These are phyloP conservation scores for Limosa lapponica DNA, from an alignment of 2,797 vertebrate species.

Conservation along the genomic window DNA sequence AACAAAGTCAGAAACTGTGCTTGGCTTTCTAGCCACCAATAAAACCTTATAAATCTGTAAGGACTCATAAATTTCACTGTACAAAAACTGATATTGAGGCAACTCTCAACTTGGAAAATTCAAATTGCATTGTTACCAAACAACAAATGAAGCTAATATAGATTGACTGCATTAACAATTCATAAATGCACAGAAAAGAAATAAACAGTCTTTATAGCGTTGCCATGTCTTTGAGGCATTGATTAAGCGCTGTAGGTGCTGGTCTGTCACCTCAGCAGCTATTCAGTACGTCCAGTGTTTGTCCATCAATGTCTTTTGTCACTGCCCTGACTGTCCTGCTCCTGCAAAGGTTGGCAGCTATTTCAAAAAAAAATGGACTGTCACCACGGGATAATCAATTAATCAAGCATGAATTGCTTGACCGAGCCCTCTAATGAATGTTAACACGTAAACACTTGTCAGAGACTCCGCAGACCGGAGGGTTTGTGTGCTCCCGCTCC, in stretches of 20 bases:
- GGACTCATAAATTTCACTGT: not conserved
- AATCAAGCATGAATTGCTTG: conserved; percentile 67
- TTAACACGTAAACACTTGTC: conserved; percentile 45
- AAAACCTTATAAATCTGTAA: conserved; percentile 37
- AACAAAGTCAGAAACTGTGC: conserved; percentile 51
- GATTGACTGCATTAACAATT: conserved; percentile 71
- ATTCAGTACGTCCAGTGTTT: conserved; percentile 45
- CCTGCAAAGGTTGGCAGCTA: conserved; percentile 44
- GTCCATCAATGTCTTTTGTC: conserved; percentile 58
- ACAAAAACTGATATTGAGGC: not conserved
- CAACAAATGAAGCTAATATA: conserved; percentile 43
- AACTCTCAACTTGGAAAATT: conserved; percentile 4
- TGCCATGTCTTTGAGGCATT: conserved; percentile 34
- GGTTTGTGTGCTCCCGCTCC: not conserved
- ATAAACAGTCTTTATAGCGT: not conserved
- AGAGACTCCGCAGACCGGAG: not conserved
- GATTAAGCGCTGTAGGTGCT: conserved; percentile 59
- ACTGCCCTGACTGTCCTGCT: conserved; percentile 39
- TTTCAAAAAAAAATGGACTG: conserved; percentile 55
- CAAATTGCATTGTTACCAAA: conserved; percentile 36
- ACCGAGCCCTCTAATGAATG: conserved; percentile 54
- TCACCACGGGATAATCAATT: conserved; percentile 67
- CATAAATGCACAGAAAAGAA: conserved; percentile 60
- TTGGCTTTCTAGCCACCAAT: conserved; percentile 23
- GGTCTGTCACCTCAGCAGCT: conserved; percentile 48